Evolutionary conservation across 2,797 vertebrate species (phyloP).

Genomic region (Otolemur crassicaudatus): DNA sequence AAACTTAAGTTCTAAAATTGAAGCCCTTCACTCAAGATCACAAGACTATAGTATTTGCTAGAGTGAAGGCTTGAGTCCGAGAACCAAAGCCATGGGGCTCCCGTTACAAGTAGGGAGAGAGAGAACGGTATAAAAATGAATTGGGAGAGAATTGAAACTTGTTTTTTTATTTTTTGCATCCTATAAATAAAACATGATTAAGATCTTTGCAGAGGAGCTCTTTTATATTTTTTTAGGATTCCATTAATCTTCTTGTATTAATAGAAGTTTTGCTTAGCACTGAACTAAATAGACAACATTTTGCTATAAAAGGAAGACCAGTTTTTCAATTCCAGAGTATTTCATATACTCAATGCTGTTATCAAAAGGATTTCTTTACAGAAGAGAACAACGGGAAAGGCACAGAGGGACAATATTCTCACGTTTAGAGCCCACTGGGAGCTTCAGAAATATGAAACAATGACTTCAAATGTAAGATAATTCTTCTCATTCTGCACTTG

Average conservation of each 20-base stretch:
- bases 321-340: not conserved
- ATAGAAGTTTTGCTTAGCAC: not conserved
- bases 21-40: not conserved
- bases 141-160: not conserved
- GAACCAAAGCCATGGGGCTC: not conserved
- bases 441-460: not conserved
- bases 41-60: not conserved
- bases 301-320: not conserved
- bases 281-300: constrained; percentile 12
- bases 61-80: not conserved
- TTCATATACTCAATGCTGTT: not conserved
- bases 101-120: not conserved
- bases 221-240: not conserved
- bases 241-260: not conserved
- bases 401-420: not conserved
- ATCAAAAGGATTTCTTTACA: not conserved
- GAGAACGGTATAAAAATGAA: not conserved
- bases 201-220: not conserved
- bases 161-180: not conserved
- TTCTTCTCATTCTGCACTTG: not conserved
- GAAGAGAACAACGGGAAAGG: not conserved
- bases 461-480: not conserved
- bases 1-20: constrained; percentile 26
- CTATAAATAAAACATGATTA: not conserved
- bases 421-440: not conserved